phyloP scores from a whole-genome alignment of 2,797 vertebrate genomes.

The Coracias cyanogaster region DNA sequence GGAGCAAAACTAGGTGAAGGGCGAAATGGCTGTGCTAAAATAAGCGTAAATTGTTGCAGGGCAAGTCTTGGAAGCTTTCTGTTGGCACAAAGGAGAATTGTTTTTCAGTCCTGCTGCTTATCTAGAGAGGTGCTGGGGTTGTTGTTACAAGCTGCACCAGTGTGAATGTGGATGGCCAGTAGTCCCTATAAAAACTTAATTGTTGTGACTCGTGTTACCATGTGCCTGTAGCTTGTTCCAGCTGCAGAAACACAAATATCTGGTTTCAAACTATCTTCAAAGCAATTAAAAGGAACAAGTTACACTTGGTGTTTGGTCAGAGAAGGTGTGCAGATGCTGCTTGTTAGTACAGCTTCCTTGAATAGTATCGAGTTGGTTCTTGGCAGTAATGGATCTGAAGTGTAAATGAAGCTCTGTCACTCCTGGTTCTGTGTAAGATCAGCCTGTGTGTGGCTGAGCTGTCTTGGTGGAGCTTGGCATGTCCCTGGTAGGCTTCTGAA shows the following conservation, averaged over 20 bases:
- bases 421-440: neutral
- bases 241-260: neutral
- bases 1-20: too few species aligned
- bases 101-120: rapidly evolving
- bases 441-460: rapidly evolving
- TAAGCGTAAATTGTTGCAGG: rapidly evolving
- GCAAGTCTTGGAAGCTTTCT: neutral
- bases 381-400: rapidly evolving
- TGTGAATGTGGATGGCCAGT: rapidly evolving
- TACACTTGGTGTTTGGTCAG: rapidly evolving
- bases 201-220: rapidly evolving
- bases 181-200: neutral
- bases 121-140: neutral
- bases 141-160: rapidly evolving
- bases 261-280: neutral
- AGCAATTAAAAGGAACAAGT: rapidly evolving
- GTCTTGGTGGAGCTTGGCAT: too few species aligned
- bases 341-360: neutral
- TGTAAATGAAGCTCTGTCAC: rapidly evolving
- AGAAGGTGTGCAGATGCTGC: neutral
- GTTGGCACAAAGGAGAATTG: too few species aligned
- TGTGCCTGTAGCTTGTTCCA: neutral
- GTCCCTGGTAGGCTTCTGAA: rapidly evolving
- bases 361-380: rapidly evolving
- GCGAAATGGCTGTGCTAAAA: neutral